Conservation (phyloP, 2,113 vertebrate species). For the Chrysemys picta region DNA sequence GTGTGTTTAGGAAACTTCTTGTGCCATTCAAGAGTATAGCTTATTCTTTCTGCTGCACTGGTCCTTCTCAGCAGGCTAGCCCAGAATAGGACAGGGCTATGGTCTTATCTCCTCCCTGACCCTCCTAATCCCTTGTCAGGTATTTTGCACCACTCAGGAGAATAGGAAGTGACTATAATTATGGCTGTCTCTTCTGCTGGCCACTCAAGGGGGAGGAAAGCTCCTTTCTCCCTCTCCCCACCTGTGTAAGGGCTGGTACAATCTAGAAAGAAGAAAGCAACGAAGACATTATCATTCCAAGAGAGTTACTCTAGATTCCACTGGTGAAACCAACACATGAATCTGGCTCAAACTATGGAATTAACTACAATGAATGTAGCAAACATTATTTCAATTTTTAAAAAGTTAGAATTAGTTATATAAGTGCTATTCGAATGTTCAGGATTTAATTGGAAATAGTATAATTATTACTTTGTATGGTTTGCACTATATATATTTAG, state of each 20-base stretch:
- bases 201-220: not conserved
- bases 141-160: not conserved
- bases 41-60: not conserved
- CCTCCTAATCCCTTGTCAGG: not conserved
- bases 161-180: not conserved
- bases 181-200: not conserved
- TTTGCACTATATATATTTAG: slow-evolving; percentile 21
- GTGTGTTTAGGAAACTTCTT: not conserved
- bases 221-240: not conserved
- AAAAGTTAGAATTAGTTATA: not conserved
- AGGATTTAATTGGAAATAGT: not conserved
- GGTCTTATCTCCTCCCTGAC: not conserved
- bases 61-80: not conserved
- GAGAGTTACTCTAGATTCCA: not conserved
- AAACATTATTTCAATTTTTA: not conserved
- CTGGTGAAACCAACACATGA: not conserved
- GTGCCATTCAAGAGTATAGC: not conserved
- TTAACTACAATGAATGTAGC: not conserved
- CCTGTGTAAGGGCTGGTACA: fast-evolving
- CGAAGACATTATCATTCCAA: not conserved
- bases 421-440: slow-evolving; percentile 11
- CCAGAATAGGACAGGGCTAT: not conserved
- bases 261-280: not conserved
- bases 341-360: not conserved
- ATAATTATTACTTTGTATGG: slow-evolving; percentile 33